phyloP scores from a whole-genome alignment of 2,113 vertebrate genomes.

The Barnardius zonarius region DNA sequence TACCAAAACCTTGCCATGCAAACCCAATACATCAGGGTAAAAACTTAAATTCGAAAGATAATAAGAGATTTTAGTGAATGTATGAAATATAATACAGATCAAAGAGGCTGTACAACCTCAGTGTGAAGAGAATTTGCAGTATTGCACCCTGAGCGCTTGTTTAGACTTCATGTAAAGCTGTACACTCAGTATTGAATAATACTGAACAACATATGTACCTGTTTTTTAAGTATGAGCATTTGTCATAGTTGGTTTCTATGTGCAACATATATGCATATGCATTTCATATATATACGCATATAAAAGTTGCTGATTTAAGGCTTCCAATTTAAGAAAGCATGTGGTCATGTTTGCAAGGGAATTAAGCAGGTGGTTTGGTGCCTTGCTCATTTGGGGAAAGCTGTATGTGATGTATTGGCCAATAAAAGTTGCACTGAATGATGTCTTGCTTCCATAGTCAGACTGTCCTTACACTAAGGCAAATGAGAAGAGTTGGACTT shows the following conservation, averaged over 20 bases:
- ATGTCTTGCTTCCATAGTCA: background rate
- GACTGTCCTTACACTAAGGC: background rate
- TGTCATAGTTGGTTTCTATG: fast-evolving
- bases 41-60: background rate
- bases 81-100: background rate
- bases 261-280: background rate
- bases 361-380: background rate
- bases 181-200: background rate
- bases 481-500: background rate
- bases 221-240: background rate
- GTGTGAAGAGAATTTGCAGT: background rate
- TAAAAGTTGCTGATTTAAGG: background rate
- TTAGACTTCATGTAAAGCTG: background rate
- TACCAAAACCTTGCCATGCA: background rate
- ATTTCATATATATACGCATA: background rate
- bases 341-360: background rate
- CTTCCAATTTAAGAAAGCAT: background rate
- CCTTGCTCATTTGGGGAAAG: background rate
- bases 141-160: background rate
- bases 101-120: background rate
- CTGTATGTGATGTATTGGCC: background rate
- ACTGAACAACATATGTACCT: background rate
- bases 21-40: background rate
- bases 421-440: background rate
- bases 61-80: background rate